Percentiles rank a stretch among this genome's conserved stretches.
Evolutionary conservation across 2,888 invertebrate species (phyloP).

Genomic region (Drosophila pseudotalamancana): DNA sequence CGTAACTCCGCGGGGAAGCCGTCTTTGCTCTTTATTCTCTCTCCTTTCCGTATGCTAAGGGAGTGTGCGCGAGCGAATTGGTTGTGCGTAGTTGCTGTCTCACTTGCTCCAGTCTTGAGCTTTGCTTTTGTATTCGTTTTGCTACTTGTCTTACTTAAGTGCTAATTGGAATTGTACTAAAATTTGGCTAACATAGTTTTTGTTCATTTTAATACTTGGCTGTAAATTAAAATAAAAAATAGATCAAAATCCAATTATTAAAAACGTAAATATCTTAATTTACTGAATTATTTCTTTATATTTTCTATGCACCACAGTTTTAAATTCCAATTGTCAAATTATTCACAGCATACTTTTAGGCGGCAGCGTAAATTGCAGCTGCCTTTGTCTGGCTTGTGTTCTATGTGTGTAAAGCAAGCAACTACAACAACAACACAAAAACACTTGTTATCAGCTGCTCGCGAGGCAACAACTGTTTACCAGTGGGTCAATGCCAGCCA

Average conservation of each 20-base stretch:
- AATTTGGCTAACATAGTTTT: constrained; percentile 65
- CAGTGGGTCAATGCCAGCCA: constrained; percentile 69
- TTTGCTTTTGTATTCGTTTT: background rate
- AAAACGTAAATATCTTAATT: background rate
- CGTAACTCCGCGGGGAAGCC: constrained; percentile 72
- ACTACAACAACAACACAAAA: constrained; percentile 11
- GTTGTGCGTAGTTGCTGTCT: background rate
- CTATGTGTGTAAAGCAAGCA: constrained; percentile 8
- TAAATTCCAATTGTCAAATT: background rate
- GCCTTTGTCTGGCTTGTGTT: background rate
- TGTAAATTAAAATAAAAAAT: constrained; percentile 25
- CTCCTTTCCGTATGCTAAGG: background rate
- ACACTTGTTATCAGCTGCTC: constrained; percentile 56
- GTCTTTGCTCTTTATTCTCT: constrained; percentile 58
- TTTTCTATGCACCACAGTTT: background rate
- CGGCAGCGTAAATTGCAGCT: constrained; percentile 1
- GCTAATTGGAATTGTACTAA: constrained; percentile 43
- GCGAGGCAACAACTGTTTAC: constrained; percentile 34
- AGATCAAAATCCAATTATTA: background rate
- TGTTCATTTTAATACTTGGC: constrained; percentile 51
- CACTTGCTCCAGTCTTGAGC: background rate
- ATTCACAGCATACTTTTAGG: constrained; percentile 59
- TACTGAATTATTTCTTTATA: background rate
- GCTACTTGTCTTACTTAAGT: constrained; percentile 35
- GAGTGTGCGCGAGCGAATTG: constrained; percentile 10